phyloP scores from a whole-genome alignment of 2,113 vertebrate species.

The Aspidoscelis tigris region DNA sequence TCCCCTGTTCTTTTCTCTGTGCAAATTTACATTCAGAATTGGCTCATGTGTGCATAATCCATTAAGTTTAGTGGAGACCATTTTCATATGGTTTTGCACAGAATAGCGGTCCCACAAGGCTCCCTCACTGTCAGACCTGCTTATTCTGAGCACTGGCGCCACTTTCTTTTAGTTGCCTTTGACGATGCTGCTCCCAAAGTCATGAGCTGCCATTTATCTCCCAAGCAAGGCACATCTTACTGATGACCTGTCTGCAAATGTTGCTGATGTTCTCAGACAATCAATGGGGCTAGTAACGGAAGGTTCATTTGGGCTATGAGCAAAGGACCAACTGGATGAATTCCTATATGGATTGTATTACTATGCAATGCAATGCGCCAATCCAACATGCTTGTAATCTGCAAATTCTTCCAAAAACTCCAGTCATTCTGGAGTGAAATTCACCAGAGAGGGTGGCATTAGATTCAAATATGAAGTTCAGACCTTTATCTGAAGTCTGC shows the following conservation, averaged over 20 bases:
- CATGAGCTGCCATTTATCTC: not conserved
- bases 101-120: no score
- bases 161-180: no score
- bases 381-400: not conserved
- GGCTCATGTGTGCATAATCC: no score
- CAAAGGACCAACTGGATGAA: not conserved
- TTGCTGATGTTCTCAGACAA: not conserved
- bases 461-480: not conserved
- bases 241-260: not conserved
- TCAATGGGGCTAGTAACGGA: not conserved
- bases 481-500: not conserved
- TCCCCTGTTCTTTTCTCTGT: no score
- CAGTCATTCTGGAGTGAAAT: constrained; percentile 11
- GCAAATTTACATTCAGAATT: no score
- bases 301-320: not conserved
- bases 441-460: not conserved
- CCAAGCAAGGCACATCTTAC: not conserved
- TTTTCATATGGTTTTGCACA: no score
- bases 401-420: not conserved
- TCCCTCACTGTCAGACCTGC: no score
- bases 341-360: no score
- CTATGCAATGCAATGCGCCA: not conserved
- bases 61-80: no score
- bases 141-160: no score
- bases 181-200: no score